A percentile compares a stretch with the other conserved stretches of the same genome.
These are phyloP conservation scores for Scaptodrosophila latifasciaeformis DNA, from an alignment of 2,888 invertebrate genomes.

Conservation along the genomic window DNA sequence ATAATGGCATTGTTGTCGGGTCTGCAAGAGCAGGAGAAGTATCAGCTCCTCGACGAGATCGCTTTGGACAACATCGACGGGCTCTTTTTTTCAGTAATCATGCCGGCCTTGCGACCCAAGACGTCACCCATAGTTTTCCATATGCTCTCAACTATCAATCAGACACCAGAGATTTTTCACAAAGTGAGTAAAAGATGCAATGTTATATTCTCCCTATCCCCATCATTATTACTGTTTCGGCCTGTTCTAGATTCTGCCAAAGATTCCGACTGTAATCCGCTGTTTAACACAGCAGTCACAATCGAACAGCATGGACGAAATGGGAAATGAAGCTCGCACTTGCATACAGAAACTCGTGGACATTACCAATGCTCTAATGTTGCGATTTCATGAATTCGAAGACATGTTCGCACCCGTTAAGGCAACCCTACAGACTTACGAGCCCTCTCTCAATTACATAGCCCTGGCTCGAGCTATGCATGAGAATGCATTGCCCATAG, in stretches of 20 bases:
- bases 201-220: neutral
- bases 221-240: neutral
- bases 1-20: slow-evolving; percentile 81
- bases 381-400: slow-evolving; percentile 76
- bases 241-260: slow-evolving; percentile 62
- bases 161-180: slow-evolving; percentile 79
- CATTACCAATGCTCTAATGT: slow-evolving; percentile 77
- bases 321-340: slow-evolving; percentile 77
- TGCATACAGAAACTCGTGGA: slow-evolving; percentile 80
- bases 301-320: slow-evolving; percentile 76
- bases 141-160: slow-evolving; percentile 79
- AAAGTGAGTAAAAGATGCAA: slow-evolving; percentile 74
- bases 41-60: slow-evolving; percentile 78
- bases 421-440: slow-evolving; percentile 74
- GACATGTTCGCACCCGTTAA: slow-evolving; percentile 76
- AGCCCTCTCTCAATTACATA: slow-evolving; percentile 75
- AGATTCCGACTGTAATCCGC: slow-evolving; percentile 76
- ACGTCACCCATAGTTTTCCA: slow-evolving; percentile 80
- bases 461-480: slow-evolving; percentile 68
- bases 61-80: slow-evolving; percentile 79
- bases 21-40: slow-evolving; percentile 78
- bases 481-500: slow-evolving; percentile 39
- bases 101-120: slow-evolving; percentile 77
- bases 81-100: slow-evolving; percentile 78
- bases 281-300: slow-evolving; percentile 78